phyloP scores from a whole-genome alignment of 30 jellyfish, hydroid and myxozoan species.

The Hydractinia symbiolongicarpus region DNA sequence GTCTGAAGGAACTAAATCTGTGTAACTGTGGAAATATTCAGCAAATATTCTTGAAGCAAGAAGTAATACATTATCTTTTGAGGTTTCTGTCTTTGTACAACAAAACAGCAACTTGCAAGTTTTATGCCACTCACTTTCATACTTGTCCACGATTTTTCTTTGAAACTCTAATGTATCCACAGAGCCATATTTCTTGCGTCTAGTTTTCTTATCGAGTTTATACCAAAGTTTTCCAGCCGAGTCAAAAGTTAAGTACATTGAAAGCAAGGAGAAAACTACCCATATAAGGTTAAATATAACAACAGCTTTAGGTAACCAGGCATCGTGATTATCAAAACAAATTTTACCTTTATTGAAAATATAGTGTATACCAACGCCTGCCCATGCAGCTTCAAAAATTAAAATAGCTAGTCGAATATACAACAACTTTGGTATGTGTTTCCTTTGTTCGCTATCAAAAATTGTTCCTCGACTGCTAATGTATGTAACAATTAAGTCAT shows the following conservation, averaged over 20 bases:
- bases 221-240: slow-evolving; percentile 83
- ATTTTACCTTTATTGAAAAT: slow-evolving; percentile 26
- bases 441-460: slow-evolving; percentile 57
- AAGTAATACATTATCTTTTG: slow-evolving; percentile 61
- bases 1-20: slow-evolving; percentile 88
- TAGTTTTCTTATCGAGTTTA: slow-evolving; percentile 24
- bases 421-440: slow-evolving; percentile 51
- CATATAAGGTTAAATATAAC: slow-evolving; percentile 47
- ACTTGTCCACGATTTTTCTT: slow-evolving; percentile 30
- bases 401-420: slow-evolving; percentile 47
- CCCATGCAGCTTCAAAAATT: slow-evolving; percentile 56
- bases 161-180: slow-evolving; percentile 27
- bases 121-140: slow-evolving; percentile 64
- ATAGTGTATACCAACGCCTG: slow-evolving; percentile 52
- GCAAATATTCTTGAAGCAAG: slow-evolving; percentile 71
- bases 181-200: slow-evolving; percentile 48
- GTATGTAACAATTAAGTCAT: slow-evolving; percentile 43
- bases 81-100: slow-evolving; percentile 64
- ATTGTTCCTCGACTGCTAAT: slow-evolving; percentile 85
- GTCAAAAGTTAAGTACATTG: slow-evolving; percentile 54
- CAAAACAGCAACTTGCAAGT: slow-evolving; percentile 65
- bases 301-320: slow-evolving; percentile 52
- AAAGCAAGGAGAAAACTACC: slow-evolving; percentile 43
- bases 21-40: slow-evolving; percentile 54
- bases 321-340: slow-evolving; percentile 47